Evolutionary conservation across 2,797 vertebrate species (phyloP), one percentile per base, ranked within the genome.

Genomic region (Cephalopachus bancanus): DNA sequence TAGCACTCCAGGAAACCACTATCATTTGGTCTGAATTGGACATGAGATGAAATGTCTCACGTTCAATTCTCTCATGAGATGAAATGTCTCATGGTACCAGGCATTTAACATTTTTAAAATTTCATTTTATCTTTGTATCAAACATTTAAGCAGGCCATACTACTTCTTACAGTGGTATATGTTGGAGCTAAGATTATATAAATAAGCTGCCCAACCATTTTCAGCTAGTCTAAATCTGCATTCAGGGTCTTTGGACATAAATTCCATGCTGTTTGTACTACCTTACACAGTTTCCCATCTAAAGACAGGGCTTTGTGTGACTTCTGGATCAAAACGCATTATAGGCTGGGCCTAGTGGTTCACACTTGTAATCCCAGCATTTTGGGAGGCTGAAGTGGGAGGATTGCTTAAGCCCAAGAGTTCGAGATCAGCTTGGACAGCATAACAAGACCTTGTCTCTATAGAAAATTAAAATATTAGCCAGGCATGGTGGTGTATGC

Each of bases 121-220:
- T 96, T 96, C 57, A 79, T 71, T 81, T 85, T 89, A 67, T 93
- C 60, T 44, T 89, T 93, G 59, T 37, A 83, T 60, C 51, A 83
- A 93, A 91, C n/a, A 65, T 76, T 93, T 30, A 90, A 71, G 60
- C 1, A 89, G 67, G 9, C 5, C 24, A 57, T n/a, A 37, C 80
- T 90, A 83, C 86, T 97, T 44, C 71, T 44, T 78, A 74, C 0
- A 79, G 69, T 60, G 85, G 14, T 86, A 10, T 15, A 53, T 85
- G n/a, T 26, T 87, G 14, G 83, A 94, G 51, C 33, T 67, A 74
- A 78, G 75, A 26, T 71, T 69, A 93, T 92, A 92, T 81, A 92
- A 91, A n/a, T 76, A 93, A 81, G 11, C 84, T 87, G 26, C 30
- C 33, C 19, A 69, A 71, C 11, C 26, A 89, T 33, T 69, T 65